Evolutionary conservation across 1,140 invertebrate species (phyloP).

Genomic region (Aphelenchoides fujianensis): DNA sequence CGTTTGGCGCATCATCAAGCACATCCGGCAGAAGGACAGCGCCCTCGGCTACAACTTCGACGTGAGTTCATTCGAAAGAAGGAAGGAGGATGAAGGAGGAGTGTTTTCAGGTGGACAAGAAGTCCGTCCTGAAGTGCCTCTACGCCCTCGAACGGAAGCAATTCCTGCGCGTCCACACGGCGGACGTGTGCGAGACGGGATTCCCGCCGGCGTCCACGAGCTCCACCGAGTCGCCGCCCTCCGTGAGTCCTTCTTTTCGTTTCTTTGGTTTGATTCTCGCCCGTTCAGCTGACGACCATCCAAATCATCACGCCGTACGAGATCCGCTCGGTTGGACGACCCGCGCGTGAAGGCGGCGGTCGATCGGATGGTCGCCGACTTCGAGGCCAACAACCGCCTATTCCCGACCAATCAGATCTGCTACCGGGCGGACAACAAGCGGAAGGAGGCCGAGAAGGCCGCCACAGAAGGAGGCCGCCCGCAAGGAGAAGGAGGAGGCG

Average conservation of each 20-base stretch:
- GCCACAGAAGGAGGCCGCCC: not conserved
- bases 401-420: slow-evolving; percentile 54
- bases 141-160: slow-evolving; percentile 40
- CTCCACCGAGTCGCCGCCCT: not conserved
- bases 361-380: slow-evolving; percentile 39
- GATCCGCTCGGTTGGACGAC: slow-evolving; percentile 33
- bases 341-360: slow-evolving; percentile 33
- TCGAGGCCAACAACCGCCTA: slow-evolving; percentile 42
- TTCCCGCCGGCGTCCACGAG: not conserved
- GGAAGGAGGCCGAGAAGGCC: slow-evolving; percentile 4
- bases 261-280: not conserved
- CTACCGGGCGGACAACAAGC: slow-evolving; percentile 8
- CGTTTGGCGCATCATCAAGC: slow-evolving; percentile 31
- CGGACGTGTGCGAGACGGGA: not conserved
- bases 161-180: slow-evolving; percentile 11
- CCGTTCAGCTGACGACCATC: slow-evolving; percentile 1
- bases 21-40: slow-evolving; percentile 36
- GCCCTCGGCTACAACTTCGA: slow-evolving; percentile 42
- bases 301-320: slow-evolving; percentile 19
- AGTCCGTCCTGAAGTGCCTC: slow-evolving; percentile 54
- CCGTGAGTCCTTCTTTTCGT: too few relatives aligned
- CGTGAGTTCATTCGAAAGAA: slow-evolving; percentile 40
- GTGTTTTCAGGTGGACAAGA: slow-evolving; percentile 56
- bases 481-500: slow-evolving; percentile 2
- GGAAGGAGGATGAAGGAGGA: too few relatives aligned